phyloP scores from a whole-genome alignment of 2,888 invertebrate species.

The Drosophila leonis region DNA sequence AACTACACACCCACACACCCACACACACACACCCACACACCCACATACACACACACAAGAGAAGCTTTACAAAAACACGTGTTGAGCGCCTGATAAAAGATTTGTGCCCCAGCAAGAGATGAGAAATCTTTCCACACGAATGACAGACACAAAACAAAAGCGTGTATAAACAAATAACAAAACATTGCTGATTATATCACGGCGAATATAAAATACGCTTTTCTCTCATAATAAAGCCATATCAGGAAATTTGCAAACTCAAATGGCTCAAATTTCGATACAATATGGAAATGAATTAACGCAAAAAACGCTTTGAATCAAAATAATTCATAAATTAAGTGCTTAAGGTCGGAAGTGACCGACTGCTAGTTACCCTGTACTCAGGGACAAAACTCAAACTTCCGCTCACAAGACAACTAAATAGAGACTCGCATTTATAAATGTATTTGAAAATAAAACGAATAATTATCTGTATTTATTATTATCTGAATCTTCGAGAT shows the following conservation, averaged over 20 bases:
- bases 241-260: constrained; percentile 16
- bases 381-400: not conserved
- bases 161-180: constrained; percentile 24
- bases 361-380: constrained; percentile 11
- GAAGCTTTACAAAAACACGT: constrained; percentile 48
- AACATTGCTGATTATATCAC: constrained; percentile 7
- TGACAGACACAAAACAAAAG: constrained; percentile 42
- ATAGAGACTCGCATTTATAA: not conserved
- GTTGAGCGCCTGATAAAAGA: constrained; percentile 51
- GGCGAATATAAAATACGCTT: constrained; percentile 29
- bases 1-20: not conserved
- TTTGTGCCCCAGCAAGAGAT: constrained; percentile 17
- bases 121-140: constrained; percentile 30
- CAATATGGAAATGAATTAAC: constrained; percentile 10
- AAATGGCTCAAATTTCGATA: constrained; percentile 2
- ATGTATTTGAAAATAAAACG: not conserved
- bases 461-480: not conserved
- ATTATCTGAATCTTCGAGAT: not conserved
- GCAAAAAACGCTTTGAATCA: not conserved
- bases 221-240: constrained; percentile 4
- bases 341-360: not conserved
- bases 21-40: constrained; percentile 2
- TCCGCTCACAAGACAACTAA: not conserved
- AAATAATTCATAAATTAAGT: constrained; percentile 2
- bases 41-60: not conserved